Evolutionary conservation across 2,113 vertebrate genomes (phyloP).

Genomic region (Scomber colias): DNA sequence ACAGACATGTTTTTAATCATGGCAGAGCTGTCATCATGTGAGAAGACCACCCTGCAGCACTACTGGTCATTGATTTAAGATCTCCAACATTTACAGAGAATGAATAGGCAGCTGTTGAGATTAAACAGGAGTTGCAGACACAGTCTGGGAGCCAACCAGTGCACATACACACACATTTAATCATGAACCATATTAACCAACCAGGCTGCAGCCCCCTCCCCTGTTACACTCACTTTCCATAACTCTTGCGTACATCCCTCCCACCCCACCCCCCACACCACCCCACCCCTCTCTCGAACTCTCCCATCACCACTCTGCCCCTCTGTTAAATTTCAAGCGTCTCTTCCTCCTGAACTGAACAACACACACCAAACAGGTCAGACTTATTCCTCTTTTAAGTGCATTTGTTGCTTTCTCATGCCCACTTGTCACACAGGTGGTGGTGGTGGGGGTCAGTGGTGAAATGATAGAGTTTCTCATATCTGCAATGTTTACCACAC

Average conservation of each 20-base stretch:
- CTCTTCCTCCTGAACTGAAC: constrained; percentile 78
- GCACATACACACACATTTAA: constrained; percentile 47
- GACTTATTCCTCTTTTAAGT: constrained; percentile 72
- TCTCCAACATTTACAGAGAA: constrained; percentile 46
- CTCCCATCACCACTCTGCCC: constrained; percentile 61
- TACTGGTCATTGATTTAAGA: constrained; percentile 32
- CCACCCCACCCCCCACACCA: not conserved
- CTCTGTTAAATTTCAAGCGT: constrained; percentile 78
- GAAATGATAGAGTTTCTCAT: not conserved
- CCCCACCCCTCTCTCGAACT: constrained; percentile 26
- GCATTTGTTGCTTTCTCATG: constrained; percentile 36
- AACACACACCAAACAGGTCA: constrained; percentile 84
- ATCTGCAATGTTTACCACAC: constrained; percentile 8
- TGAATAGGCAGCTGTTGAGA: constrained; percentile 40
- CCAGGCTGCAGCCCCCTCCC: constrained; percentile 66
- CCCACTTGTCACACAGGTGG: constrained; percentile 35
- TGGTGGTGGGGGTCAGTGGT: constrained; percentile 20
- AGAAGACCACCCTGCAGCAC: constrained; percentile 59
- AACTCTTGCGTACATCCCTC: constrained; percentile 54
- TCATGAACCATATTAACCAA: constrained; percentile 58
- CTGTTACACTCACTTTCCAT: constrained; percentile 75
- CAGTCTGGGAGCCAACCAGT: constrained; percentile 33
- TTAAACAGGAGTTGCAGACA: constrained; percentile 16
- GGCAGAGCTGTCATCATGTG: constrained; percentile 38
- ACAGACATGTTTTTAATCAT: constrained; percentile 63